These are phyloP conservation scores for Tor tambroides DNA, from an alignment of 2,113 vertebrate genomes.

Conservation along the genomic window DNA sequence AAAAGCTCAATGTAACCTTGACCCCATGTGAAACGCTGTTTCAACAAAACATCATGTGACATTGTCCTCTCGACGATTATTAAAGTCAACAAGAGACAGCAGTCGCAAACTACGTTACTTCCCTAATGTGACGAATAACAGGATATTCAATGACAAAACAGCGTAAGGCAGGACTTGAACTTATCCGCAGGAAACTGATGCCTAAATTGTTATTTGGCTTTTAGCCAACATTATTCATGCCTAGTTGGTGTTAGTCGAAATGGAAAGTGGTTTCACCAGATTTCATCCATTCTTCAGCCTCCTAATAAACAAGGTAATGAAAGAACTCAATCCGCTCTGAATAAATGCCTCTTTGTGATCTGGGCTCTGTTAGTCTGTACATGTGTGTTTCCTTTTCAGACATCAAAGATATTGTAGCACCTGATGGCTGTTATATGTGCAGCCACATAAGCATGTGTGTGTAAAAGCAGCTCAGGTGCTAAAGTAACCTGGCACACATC, in stretches of 20 bases:
- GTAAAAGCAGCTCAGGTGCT: background rate
- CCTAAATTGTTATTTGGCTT: background rate
- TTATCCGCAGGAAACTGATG: background rate
- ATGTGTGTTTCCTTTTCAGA: slow-evolving; percentile 13
- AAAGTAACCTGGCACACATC: background rate
- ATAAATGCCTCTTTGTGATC: background rate
- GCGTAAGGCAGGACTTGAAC: background rate
- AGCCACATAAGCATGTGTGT: slow-evolving; percentile 29
- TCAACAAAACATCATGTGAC: background rate
- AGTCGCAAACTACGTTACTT: background rate
- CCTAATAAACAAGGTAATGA: background rate
- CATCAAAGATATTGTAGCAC: slow-evolving; percentile 7
- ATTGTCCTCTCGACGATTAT: background rate
- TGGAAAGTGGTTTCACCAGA: background rate
- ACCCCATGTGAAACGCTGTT: background rate
- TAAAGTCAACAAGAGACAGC: background rate
- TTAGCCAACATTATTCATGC: background rate
- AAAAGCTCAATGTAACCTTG: background rate
- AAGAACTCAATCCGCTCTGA: background rate
- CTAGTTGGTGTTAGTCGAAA: background rate
- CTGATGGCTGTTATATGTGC: slow-evolving; percentile 46
- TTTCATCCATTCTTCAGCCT: background rate
- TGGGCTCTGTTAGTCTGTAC: background rate
- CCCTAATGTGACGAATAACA: background rate
- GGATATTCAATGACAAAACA: background rate